Percentiles rank a stretch among this genome's conserved stretches.
phyloP scores from a whole-genome alignment of 2,797 vertebrate species.

The Austrolebias charrua region DNA sequence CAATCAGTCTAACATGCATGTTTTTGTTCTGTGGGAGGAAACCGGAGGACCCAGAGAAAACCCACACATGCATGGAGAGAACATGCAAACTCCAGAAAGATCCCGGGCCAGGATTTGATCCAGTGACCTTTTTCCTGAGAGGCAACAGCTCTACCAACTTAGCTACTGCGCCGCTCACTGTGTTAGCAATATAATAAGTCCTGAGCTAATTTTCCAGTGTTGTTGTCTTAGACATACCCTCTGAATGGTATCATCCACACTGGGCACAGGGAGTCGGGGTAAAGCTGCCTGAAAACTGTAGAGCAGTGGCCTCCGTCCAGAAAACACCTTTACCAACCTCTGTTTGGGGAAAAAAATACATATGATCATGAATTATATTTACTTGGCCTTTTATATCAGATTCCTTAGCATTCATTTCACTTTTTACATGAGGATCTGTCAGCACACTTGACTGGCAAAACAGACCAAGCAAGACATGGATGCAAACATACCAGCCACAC shows the following conservation, averaged over 20 bases:
- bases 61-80: no score
- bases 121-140: no score
- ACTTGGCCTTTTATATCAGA: not conserved
- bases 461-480: not conserved
- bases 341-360: conserved; percentile 48
- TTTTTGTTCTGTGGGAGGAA: no score
- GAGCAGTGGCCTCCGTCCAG: conserved; percentile 86
- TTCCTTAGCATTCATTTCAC: not conserved
- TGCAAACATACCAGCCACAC: conserved; percentile 85
- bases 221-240: conserved; percentile 76
- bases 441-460: not conserved
- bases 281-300: conserved; percentile 95
- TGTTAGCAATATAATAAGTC: no score
- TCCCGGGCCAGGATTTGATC: no score
- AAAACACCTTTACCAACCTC: conserved; percentile 85
- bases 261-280: conserved; percentile 88
- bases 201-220: not conserved
- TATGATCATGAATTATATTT: not conserved
- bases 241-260: conserved; percentile 83
- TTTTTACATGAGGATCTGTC: not conserved
- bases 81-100: no score
- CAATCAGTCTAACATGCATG: no score
- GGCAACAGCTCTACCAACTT: no score
- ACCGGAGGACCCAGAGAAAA: no score
- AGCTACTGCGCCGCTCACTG: no score